Conservation (phyloP, 2,888 invertebrate species). For the Adineta ricciae region DNA sequence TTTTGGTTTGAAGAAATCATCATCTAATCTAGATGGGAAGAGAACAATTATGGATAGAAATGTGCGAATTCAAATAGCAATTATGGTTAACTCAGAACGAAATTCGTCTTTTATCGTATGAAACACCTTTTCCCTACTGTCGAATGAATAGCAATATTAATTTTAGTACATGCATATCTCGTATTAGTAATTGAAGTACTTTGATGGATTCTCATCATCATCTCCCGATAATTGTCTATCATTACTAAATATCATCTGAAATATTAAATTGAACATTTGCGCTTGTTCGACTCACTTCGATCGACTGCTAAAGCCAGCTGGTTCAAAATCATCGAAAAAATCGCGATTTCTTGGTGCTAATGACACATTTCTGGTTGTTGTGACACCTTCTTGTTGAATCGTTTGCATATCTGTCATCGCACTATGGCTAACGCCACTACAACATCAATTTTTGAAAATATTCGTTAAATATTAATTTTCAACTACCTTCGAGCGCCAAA, state of each 20-base stretch:
- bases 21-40: neutral
- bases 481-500: constrained; percentile 40
- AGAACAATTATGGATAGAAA: no score
- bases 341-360: constrained; percentile 39
- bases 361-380: constrained; percentile 37
- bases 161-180: neutral
- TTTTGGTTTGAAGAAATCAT: constrained; percentile 11
- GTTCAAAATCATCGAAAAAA: constrained; percentile 46
- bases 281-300: neutral
- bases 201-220: neutral
- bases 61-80: no score
- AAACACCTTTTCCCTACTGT: no score
- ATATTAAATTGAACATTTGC: neutral
- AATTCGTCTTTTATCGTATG: neutral
- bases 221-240: neutral
- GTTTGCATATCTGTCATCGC: constrained; percentile 78
- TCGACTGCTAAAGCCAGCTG: constrained; percentile 31
- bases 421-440: constrained; percentile 62
- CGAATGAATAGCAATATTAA: neutral
- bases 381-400: constrained; percentile 66
- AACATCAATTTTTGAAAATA: neutral
- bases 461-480: neutral
- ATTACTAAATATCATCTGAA: neutral
- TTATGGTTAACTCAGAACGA: no score
- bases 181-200: neutral